Evolutionary conservation across 2,888 invertebrate species (phyloP), one percentile per base, ranked within the genome.

Genomic region (Tromatobia lineatoria): DNA sequence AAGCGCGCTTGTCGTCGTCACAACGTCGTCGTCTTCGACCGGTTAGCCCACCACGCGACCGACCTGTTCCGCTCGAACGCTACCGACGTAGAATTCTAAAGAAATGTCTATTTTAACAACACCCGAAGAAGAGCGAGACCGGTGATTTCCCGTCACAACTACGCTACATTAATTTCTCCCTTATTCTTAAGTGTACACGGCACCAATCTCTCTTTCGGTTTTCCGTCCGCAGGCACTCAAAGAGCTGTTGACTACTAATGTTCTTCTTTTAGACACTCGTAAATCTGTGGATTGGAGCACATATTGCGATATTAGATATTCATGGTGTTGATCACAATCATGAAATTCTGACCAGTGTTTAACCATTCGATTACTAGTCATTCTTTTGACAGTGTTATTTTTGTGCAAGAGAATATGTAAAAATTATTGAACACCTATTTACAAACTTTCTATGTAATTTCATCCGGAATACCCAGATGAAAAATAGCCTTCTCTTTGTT

Each of bases 11-110:
- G 76, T 59, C 57, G 54, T 54, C 34, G 64, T 38, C 38, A 13
- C 18, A 25, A 18, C 75, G 70, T 79, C 45, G 59, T 80, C 71
- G 84, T 74, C 66, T 69, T 47, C 86, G 83, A 88, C 87, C 83
- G 85, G 85, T 86, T 88, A 88, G 89, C 88, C 90, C 90, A 73
- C 45, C 66, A 42, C 75, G 59, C 61, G 74, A 75, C 88, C 87
- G 81, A 80, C 81, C 79, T 77, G 85, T 86, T 84, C 83, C 87
- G 80, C 81, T 85, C 74, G 64, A 82, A 85, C 84, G 76, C 61
- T 45, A 78, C 69, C 66, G 69, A 70, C 78, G 73, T 86, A 73
- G 78, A 87, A 83, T 80, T 80, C 64, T 66, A 59, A 83, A 71
- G 61, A 84, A 83, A 77, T 76, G 15, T 77, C 23, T 66, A 10